These are phyloP conservation scores for Eueremaeus valkanovi DNA, from an alignment of 2,888 invertebrate species.

Conservation along the genomic window DNA sequence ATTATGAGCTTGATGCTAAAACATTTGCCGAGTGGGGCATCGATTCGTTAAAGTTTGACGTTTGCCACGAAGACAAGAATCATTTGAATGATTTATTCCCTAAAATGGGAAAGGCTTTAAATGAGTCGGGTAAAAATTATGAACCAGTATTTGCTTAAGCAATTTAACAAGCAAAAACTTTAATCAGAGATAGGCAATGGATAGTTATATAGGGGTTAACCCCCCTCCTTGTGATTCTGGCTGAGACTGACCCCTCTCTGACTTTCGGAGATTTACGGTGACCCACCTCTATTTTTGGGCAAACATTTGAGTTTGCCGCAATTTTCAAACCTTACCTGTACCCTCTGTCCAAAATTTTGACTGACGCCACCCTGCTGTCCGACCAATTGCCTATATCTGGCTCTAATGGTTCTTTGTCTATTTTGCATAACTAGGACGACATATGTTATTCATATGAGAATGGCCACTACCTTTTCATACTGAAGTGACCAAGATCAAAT, in stretches of 20 bases:
- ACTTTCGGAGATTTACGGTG: too few relatives aligned
- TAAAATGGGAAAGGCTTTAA: constrained; percentile 80
- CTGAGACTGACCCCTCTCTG: too few relatives aligned
- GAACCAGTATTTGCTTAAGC: too few relatives aligned
- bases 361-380: too few relatives aligned
- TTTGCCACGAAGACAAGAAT: constrained; percentile 72
- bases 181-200: too few relatives aligned
- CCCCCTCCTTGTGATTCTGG: too few relatives aligned
- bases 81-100: constrained; percentile 65
- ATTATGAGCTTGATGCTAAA: constrained; percentile 66
- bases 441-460: constrained; percentile 62
- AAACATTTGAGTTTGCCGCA: too few relatives aligned
- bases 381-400: not conserved
- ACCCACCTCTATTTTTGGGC: too few relatives aligned
- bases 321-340: not conserved
- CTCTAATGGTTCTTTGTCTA: not conserved
- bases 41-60: constrained; percentile 94
- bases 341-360: too few relatives aligned
- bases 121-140: constrained; percentile 71
- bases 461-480: constrained; percentile 99
- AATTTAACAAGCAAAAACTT: too few relatives aligned
- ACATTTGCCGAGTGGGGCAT: constrained; percentile 91
- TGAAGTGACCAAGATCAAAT: constrained; percentile 64
- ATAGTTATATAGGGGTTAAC: too few relatives aligned
- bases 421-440: constrained; percentile 16